Base-by-base conservation (phyloP, 2,113 vertebrate genomes). In the Lepus americanus region DNA sequence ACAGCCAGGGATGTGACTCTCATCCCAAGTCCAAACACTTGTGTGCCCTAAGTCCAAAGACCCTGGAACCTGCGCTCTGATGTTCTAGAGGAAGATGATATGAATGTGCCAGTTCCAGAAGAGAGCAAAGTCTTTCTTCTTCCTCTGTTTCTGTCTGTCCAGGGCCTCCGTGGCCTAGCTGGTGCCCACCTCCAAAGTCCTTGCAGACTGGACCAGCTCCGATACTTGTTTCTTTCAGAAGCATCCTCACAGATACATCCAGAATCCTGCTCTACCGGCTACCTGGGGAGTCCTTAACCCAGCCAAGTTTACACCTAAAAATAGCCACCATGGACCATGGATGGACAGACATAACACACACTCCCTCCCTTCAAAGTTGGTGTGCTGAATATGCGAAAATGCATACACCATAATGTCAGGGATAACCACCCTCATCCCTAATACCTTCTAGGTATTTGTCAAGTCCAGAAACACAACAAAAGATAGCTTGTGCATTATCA, bases 341-440 rank as follows among this genome's bases (percentile, higher is more conserved):
- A 53, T 25, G 69, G 64, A 55, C 2, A 53, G 64, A 55, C 2
- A 53, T 27, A 39, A 63, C 27, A 33, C 5, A 80, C 0, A 6
- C 9, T 1, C 1, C 19, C 19, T 36, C 9, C 0, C 2, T 19
- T 66, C 9, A 14, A 92, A 33, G 22, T 36, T 19, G 49, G 66
- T 67, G 17, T 22, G 27, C n/a, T 6, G 13, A 55, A 44, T n/a
- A 89, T 61, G 51, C 29, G 51, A 76, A 84, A 84, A 70, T 27
- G 23, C 59, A 11, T n/a, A 63, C 19, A 76, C 51, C 11, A 6
- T 11, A 55, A 76, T 14, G 2, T 29, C 25, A 33, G 11, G 44
- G n/a, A 44, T 44, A 59, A 69, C 23, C 8, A 12, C 16, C 55
- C 33, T 67, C 12, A n/a, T 36, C 23, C 19, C 5, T 16, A 33